Percentiles rank a stretch among this genome's conserved stretches.
Conservation (phyloP, 2,113 vertebrate species). For the Pelvicachromis taeniatus region DNA sequence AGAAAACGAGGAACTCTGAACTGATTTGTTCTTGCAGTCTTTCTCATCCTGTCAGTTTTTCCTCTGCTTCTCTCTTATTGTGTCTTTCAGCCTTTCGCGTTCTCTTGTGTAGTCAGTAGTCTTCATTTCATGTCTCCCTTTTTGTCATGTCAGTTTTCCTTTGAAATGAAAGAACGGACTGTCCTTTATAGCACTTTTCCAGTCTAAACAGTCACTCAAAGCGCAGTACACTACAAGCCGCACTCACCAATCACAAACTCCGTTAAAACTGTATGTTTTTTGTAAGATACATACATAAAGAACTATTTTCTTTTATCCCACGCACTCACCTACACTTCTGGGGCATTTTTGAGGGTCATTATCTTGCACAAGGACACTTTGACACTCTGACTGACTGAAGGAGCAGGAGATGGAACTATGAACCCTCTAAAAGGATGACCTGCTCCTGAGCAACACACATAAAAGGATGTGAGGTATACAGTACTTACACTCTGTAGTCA, state of each 20-base stretch:
- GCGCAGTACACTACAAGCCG: background rate
- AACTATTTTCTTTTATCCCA: background rate
- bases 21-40: background rate
- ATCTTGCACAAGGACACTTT: background rate
- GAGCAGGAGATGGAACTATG: background rate
- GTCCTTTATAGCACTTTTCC: background rate
- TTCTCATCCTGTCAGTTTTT: constrained; percentile 17
- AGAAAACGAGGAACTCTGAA: constrained; percentile 11
- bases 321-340: background rate
- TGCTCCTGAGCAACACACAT: background rate
- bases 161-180: background rate
- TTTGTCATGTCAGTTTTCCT: background rate
- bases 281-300: background rate
- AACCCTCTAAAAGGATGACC: background rate
- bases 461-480: background rate
- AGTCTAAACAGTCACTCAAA: background rate
- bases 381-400: background rate
- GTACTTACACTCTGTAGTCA: background rate
- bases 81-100: background rate
- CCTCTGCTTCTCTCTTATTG: background rate
- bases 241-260: background rate
- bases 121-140: background rate
- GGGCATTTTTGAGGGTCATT: background rate
- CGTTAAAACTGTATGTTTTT: background rate
- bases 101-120: background rate